Conservation (phyloP, 2,113 vertebrate genomes). For the Tachycineta bicolor region DNA sequence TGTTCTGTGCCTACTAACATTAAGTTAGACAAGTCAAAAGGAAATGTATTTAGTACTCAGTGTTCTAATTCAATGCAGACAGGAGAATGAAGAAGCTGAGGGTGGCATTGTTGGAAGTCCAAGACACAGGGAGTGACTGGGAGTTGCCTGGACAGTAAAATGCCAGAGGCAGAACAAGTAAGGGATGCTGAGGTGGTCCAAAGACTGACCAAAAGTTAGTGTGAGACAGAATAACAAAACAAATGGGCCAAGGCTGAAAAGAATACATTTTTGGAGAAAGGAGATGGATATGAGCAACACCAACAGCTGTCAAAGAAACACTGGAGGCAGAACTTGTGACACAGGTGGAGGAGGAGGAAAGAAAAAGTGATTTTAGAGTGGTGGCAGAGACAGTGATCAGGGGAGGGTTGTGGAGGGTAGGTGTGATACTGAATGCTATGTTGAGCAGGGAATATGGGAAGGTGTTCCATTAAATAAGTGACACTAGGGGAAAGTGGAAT, state of each 20-base stretch:
- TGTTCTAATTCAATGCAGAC: not conserved
- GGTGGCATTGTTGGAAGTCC: not conserved
- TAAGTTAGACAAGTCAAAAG: conserved; percentile 14
- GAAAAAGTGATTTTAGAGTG: not conserved
- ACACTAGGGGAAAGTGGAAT: not conserved
- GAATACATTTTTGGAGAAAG: not conserved
- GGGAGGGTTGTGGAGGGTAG: not conserved
- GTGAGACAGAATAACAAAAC: not conserved
- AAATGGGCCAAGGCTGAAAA: not conserved
- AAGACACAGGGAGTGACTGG: not conserved
- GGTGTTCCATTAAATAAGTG: not conserved
- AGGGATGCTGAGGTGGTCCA: not conserved
- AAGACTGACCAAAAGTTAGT: not conserved
- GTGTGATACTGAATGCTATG: not conserved
- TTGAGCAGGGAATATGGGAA: not conserved
- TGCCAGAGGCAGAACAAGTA: not conserved
- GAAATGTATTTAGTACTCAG: not conserved
- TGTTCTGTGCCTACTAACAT: not conserved
- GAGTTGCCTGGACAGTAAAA: not conserved
- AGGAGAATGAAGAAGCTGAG: not conserved
- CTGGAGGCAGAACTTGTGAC: not conserved
- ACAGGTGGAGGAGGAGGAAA: not conserved
- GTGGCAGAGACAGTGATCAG: not conserved
- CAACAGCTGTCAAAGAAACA: accelerated
- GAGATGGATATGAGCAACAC: not conserved